A percentile compares a stretch with the other conserved stretches of the same genome.
Conservation (phyloP, 2,113 vertebrate species). For the Brienomyrus brachyistius region DNA sequence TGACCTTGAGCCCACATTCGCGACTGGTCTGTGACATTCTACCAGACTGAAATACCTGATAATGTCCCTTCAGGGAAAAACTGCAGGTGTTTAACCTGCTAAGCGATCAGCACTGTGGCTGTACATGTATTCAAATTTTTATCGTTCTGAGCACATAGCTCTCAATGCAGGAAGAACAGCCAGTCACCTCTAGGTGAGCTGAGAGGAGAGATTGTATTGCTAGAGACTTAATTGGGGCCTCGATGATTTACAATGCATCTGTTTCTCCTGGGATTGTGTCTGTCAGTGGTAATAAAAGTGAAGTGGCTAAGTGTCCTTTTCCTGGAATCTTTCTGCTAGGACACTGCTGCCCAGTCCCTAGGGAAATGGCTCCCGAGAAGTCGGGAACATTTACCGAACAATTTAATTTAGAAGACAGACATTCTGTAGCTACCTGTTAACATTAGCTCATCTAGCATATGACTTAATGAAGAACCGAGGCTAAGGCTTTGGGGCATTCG, state of each 20-base stretch:
- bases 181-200: background rate
- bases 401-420: background rate
- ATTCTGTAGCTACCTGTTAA: background rate
- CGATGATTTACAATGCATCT: background rate
- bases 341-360: background rate
- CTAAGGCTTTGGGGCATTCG: background rate
- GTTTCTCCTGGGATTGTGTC: constrained; percentile 7
- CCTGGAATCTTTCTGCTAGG: background rate
- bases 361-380: background rate
- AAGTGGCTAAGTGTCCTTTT: background rate
- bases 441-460: background rate
- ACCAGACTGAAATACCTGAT: background rate
- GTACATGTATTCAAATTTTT: background rate
- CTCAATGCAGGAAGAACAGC: background rate
- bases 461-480: background rate
- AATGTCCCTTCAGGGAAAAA: background rate
- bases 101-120: background rate
- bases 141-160: background rate
- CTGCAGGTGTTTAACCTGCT: background rate
- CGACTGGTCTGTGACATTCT: background rate
- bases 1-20: background rate
- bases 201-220: background rate
- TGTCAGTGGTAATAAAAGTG: background rate
- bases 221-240: background rate
- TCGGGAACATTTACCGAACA: background rate